These are phyloP conservation scores for Sylvietta virens DNA, from an alignment of 2,113 vertebrate genomes.

Conservation along the genomic window DNA sequence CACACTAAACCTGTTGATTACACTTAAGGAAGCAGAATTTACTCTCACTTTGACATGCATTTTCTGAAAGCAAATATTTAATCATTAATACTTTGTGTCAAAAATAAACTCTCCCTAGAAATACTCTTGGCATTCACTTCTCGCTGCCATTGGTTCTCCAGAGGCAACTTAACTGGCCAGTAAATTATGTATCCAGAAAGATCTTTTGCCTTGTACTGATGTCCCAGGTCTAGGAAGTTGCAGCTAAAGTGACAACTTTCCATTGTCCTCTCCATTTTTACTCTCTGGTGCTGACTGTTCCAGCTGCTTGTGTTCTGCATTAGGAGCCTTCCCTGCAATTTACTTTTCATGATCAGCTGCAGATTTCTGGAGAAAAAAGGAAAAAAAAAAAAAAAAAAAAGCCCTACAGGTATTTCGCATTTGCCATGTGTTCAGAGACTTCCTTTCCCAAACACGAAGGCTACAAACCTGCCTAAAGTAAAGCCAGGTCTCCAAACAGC, in stretches of 20 bases:
- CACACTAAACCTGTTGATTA: not conserved
- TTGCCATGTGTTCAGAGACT: not conserved
- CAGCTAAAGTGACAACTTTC: not conserved
- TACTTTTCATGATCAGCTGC: fast-evolving
- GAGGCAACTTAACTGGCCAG: not conserved
- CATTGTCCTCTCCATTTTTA: not conserved
- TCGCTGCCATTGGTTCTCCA: not conserved
- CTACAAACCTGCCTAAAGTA: not conserved
- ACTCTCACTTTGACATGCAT: not conserved
- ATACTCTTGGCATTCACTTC: not conserved
- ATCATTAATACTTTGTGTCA: not conserved
- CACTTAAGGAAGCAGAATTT: not conserved
- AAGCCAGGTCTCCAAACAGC: not conserved
- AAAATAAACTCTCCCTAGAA: not conserved
- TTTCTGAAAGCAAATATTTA: not conserved
- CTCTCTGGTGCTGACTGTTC: not conserved
- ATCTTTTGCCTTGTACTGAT: not conserved
- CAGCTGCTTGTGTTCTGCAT: not conserved
- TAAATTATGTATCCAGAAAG: not conserved
- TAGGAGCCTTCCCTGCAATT: not conserved
- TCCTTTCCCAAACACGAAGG: fast-evolving
- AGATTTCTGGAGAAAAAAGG: fast-evolving
- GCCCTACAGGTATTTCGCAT: not conserved
- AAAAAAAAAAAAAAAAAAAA: not conserved
- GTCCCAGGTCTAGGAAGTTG: not conserved